Percentiles rank a stretch among this genome's conserved stretches.
Conservation (phyloP, 2,113 vertebrate genomes). For the Phaethornis superciliosus region DNA sequence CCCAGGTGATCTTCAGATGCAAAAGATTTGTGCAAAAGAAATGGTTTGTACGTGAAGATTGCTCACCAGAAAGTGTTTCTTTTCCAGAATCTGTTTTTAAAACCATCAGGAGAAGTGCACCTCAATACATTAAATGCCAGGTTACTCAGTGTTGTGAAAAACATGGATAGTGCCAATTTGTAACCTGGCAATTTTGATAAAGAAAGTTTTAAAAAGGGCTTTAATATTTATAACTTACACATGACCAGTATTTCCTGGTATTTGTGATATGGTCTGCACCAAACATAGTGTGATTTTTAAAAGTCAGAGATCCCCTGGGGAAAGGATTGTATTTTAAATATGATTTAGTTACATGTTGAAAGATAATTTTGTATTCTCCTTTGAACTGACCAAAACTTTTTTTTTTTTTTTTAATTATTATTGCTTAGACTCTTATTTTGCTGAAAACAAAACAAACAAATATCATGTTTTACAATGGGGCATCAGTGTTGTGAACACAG, state of each 20-base stretch:
- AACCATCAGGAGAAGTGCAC: background rate
- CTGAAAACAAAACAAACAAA: conserved; percentile 45
- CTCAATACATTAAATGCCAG: background rate
- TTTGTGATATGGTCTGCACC: conserved; percentile 45
- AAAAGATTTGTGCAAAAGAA: conserved; percentile 8
- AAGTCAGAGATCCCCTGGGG: conserved; percentile 54
- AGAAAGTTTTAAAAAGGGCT: conserved; percentile 77
- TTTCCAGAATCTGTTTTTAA: conserved; percentile 37
- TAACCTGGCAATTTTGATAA: conserved; percentile 60
- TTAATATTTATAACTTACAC: conserved; percentile 68
- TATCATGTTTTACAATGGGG: conserved; percentile 67
- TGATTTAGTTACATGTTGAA: conserved; percentile 57
- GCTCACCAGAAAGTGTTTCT: background rate
- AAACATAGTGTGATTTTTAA: conserved; percentile 32
- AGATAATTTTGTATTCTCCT: conserved; percentile 64
- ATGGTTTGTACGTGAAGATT: conserved; percentile 10
- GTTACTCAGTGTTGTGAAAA: background rate
- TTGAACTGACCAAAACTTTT: conserved; percentile 60
- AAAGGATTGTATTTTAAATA: conserved; percentile 59
- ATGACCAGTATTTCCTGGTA: conserved; percentile 74
- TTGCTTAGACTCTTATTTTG: conserved; percentile 55
- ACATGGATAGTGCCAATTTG: conserved; percentile 35
- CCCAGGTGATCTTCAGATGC: background rate
- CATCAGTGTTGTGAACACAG: conserved; percentile 73
- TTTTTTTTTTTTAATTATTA: background rate